Evolutionary conservation across 2,113 vertebrate genomes (phyloP).

Genomic region (Emberiza fucata): DNA sequence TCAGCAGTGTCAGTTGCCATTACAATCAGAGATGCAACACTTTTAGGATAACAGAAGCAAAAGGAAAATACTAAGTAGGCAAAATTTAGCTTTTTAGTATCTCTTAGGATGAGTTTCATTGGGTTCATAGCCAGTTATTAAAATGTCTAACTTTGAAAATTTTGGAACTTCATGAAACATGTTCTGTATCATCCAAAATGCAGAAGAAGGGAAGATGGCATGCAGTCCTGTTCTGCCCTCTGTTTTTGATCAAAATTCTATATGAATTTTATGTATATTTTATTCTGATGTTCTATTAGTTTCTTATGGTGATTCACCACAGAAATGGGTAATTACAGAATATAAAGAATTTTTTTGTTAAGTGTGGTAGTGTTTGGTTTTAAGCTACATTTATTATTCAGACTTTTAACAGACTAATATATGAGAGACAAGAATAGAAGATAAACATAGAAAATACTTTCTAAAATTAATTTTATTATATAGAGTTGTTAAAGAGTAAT

Average conservation of each 20-base stretch:
- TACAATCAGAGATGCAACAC: background rate
- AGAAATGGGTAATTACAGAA: background rate
- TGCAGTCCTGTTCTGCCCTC: background rate
- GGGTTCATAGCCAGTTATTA: background rate
- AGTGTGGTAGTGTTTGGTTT: background rate
- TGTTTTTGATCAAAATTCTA: background rate
- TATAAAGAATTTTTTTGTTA: background rate
- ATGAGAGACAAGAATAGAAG: background rate
- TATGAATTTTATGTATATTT: background rate
- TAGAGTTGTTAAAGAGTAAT: background rate
- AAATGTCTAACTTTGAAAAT: background rate
- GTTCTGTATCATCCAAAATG: background rate
- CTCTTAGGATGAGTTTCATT: background rate
- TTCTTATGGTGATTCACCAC: background rate
- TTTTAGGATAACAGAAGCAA: background rate
- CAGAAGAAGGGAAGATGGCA: background rate
- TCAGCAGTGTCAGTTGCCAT: background rate
- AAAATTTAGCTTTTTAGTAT: background rate
- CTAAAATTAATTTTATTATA: slow-evolving; percentile 4
- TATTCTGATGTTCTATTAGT: background rate
- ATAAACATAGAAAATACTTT: background rate
- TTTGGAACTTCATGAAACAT: background rate
- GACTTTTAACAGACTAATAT: background rate
- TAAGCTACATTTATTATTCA: background rate
- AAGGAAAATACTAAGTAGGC: background rate